Conservation (phyloP, 2,113 vertebrate species). For the Gobius niger region DNA sequence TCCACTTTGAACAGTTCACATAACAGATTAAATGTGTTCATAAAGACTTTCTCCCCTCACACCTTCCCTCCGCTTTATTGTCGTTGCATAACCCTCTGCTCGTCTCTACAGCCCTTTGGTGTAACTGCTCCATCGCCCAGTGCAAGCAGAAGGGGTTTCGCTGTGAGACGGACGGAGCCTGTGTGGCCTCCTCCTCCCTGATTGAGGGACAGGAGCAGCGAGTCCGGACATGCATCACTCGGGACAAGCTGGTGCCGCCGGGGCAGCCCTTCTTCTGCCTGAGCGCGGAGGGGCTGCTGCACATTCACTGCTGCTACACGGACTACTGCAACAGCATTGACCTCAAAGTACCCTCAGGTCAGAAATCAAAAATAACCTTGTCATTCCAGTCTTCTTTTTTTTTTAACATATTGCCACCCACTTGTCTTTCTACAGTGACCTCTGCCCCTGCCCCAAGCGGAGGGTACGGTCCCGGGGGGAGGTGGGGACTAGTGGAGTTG, state of each 20-base stretch:
- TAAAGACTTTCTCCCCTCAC: too few relatives aligned
- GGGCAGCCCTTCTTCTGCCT: slow-evolving; percentile 92
- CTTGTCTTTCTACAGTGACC: slow-evolving; percentile 39
- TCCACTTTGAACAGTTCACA: too few relatives aligned
- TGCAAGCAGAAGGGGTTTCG: slow-evolving; percentile 87
- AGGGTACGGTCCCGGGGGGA: slow-evolving; percentile 58
- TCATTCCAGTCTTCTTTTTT: neutral
- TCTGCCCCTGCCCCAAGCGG: slow-evolving; percentile 29
- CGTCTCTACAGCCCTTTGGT: slow-evolving; percentile 79
- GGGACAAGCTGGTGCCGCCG: slow-evolving; percentile 82
- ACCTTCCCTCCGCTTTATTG: neutral
- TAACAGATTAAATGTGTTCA: too few relatives aligned
- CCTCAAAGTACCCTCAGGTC: slow-evolving; percentile 87
- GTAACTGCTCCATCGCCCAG: slow-evolving; percentile 81
- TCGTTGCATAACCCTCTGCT: neutral
- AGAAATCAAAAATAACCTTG: slow-evolving; percentile 10
- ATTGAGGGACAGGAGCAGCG: slow-evolving; percentile 84
- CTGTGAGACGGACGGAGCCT: slow-evolving; percentile 92
- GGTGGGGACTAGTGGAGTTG: slow-evolving; percentile 91
- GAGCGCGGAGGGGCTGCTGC: slow-evolving; percentile 87
- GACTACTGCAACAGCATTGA: slow-evolving; percentile 96
- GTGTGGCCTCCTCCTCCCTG: slow-evolving; percentile 90
- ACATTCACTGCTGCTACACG: slow-evolving; percentile 92
- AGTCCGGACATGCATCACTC: slow-evolving; percentile 85
- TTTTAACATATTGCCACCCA: neutral